Base-by-base conservation (phyloP, 1,140 invertebrate species). In the Microvelia longipes region DNA sequence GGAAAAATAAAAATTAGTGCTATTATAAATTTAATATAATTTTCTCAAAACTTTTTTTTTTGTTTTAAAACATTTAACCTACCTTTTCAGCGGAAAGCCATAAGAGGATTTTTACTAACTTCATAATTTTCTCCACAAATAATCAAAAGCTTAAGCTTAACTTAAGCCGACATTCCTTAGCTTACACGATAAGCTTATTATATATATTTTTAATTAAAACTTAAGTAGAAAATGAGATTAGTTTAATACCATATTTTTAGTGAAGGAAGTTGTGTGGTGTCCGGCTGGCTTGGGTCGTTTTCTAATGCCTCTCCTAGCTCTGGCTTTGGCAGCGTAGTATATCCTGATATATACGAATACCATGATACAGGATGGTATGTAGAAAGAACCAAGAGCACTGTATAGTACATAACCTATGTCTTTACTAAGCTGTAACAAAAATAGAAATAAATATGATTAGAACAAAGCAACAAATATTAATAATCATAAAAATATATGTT, bases 281-380 rank as follows among this genome's bases (percentile, higher is more conserved):
- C 74, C 71, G 62, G 75, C 71, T 2, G 74, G 74, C 67, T 75
- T 74, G 1, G 75, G 82, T 74, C 84, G 84, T 77, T 92, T 93
- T 74, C 90, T 84, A 73, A 93, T 91, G 66, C 89, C 90, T 66
- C 93, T 82, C 71, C 93, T 83, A 68, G 94, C 93, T 64, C 94
- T 80, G 27, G 92, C 92, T 78, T 96, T 92, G 50, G 96, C 96
- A 24, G 95, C 96, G 80, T 89, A 93, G 82, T 98, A 99, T 82
- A 99, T 99, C 78, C 94, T 86, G 77, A 98, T 94, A 83, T 99
- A 99, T 64, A 99, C 93, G 83, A 98, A 98, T 72, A 98, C 92
- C 92, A 99, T 98, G 78, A 99, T 94, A 80, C 94, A 93, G 76
- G 93, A 93, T 62, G 98, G 98, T 76, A 99, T 93, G 83, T 98